These are phyloP conservation scores for Aphyosemion australe DNA, from an alignment of 2,113 vertebrate genomes.

Conservation along the genomic window DNA sequence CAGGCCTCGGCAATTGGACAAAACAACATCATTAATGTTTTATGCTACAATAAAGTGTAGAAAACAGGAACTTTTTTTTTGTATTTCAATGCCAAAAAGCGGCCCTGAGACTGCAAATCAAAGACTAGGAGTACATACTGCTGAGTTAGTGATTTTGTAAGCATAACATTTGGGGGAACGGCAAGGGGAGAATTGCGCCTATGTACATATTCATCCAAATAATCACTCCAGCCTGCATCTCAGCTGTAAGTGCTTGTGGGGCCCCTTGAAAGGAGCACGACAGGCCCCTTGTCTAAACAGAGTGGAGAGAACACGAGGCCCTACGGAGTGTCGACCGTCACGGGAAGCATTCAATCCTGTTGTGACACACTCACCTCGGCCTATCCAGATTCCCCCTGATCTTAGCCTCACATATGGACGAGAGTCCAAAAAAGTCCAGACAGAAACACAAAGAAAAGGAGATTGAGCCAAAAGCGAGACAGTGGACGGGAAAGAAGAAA, in stretches of 20 bases:
- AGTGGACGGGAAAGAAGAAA: background rate
- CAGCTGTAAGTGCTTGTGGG: constrained; percentile 64
- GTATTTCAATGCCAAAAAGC: constrained; percentile 12
- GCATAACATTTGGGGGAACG: constrained; percentile 2
- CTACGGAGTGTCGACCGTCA: constrained; percentile 56
- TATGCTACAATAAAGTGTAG: constrained; percentile 38
- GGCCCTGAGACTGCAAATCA: constrained; percentile 5
- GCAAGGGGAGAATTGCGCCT: constrained; percentile 22
- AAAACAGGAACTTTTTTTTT: constrained; percentile 39
- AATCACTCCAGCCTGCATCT: constrained; percentile 67
- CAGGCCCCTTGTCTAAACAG: constrained; percentile 65
- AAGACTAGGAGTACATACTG: constrained; percentile 26
- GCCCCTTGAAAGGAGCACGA: constrained; percentile 32
- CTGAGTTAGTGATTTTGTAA: constrained; percentile 54
- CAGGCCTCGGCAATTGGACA: constrained; percentile 17
- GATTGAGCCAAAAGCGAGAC: constrained; percentile 1
- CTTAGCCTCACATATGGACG: constrained; percentile 25
- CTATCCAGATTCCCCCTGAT: constrained; percentile 26
- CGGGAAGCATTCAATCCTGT: constrained; percentile 72
- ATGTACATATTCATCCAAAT: constrained; percentile 59
- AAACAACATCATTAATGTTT: constrained; percentile 41
- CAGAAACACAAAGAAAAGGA: background rate
- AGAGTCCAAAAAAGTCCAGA: constrained; percentile 2
- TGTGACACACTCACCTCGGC: constrained; percentile 63
- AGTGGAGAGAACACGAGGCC: constrained; percentile 28